Evolutionary conservation across 2,797 vertebrate genomes (phyloP).

Genomic region (Sebastes kiyomatsui): DNA sequence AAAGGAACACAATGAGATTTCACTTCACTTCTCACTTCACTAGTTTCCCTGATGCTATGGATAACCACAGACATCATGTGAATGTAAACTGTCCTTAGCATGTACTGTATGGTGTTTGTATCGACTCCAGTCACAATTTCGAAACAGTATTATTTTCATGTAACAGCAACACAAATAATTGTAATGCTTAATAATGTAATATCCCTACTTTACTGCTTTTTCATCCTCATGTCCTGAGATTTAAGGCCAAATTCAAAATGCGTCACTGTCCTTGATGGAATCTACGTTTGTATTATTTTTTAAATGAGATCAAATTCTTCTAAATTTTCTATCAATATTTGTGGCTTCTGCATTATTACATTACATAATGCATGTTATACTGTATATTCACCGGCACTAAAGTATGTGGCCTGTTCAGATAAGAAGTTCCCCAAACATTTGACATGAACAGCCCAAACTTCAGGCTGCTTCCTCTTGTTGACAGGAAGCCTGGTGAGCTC

Average conservation of each 20-base stretch:
- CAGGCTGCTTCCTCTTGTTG: slow-evolving; percentile 59
- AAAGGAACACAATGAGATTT: slow-evolving; percentile 34
- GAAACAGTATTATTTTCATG: neutral
- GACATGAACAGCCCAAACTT: slow-evolving; percentile 8
- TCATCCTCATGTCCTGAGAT: neutral
- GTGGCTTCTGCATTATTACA: neutral
- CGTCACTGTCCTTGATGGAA: neutral
- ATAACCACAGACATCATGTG: neutral
- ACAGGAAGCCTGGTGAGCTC: slow-evolving; percentile 57
- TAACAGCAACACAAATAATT: neutral
- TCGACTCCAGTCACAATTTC: neutral
- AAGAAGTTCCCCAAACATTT: slow-evolving; percentile 24
- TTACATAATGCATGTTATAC: neutral
- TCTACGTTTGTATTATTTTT: neutral
- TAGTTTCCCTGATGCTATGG: neutral
- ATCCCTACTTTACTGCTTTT: neutral
- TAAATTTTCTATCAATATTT: neutral
- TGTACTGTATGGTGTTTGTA: neutral
- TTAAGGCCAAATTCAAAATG: neutral
- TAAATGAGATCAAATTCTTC: neutral
- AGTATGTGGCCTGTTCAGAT: neutral
- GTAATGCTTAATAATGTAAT: neutral
- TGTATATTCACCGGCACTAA: neutral
- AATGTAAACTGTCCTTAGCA: neutral
- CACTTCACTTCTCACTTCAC: slow-evolving; percentile 10